Conservation (phyloP, 1,140 invertebrate species). For the Drosophila tsacasi region DNA sequence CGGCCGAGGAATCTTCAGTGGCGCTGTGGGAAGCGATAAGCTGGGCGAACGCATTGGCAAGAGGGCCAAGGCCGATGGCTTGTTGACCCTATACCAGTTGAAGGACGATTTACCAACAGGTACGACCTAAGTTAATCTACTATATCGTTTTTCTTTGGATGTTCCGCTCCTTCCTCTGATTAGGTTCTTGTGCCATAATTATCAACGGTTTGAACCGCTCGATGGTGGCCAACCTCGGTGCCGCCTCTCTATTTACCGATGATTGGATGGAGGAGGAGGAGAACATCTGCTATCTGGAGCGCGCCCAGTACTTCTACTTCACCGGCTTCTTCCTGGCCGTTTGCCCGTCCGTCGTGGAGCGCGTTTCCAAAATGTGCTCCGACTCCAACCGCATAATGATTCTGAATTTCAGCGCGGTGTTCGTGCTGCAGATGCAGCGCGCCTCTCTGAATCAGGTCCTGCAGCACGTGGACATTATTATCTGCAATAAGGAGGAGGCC, state of each 20-base stretch:
- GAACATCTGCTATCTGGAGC: slow-evolving; percentile 47
- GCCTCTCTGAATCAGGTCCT: slow-evolving; percentile 27
- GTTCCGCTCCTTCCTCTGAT: too few relatives aligned
- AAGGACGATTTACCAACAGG: slow-evolving; percentile 90
- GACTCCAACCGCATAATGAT: slow-evolving; percentile 33
- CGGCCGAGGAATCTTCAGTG: slow-evolving; percentile 94
- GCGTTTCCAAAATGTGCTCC: slow-evolving; percentile 17
- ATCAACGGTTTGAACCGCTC: slow-evolving; percentile 84
- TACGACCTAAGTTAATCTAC: background rate
- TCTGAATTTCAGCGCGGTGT: slow-evolving; percentile 68
- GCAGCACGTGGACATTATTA: slow-evolving; percentile 51
- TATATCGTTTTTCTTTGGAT: too few relatives aligned
- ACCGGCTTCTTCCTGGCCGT: slow-evolving; percentile 72
- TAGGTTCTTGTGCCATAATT: slow-evolving; percentile 94
- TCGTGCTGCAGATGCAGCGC: slow-evolving; percentile 54
- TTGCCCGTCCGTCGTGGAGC: slow-evolving; percentile 18
- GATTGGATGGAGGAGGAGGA: slow-evolving; percentile 57
- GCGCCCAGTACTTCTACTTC: slow-evolving; percentile 46
- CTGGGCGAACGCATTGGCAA: slow-evolving; percentile 94
- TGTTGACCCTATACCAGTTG: slow-evolving; percentile 94
- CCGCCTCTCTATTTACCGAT: slow-evolving; percentile 49
- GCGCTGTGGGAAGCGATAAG: slow-evolving; percentile 96
- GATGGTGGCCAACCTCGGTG: slow-evolving; percentile 66
- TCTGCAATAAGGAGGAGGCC: slow-evolving; percentile 64
- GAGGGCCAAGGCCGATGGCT: slow-evolving; percentile 92